Percentiles rank a stretch among this genome's conserved stretches.
Conservation (phyloP, 2,888 invertebrate genomes). For the Caenorhabditis afra region DNA sequence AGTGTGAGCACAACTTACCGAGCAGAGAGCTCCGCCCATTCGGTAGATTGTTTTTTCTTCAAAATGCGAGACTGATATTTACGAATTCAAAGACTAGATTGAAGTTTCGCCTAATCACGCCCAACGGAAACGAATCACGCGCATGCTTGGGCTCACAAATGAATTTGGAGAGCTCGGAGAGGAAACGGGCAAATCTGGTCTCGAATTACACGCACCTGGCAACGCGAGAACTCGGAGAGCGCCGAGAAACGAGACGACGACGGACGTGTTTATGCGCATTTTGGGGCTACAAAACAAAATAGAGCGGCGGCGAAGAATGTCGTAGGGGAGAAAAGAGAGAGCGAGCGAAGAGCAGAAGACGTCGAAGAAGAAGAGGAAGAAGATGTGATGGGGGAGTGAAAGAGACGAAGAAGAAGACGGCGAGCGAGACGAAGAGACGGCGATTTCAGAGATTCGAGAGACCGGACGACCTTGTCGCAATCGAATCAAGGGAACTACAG, state of each 20-base stretch:
- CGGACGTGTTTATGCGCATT: slow-evolving; percentile 38
- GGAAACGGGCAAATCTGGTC: slow-evolving; percentile 33
- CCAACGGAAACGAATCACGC: too few relatives aligned
- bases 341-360: slow-evolving; percentile 23
- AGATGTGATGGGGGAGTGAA: background rate
- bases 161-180: background rate
- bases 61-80: too few relatives aligned
- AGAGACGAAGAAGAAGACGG: too few relatives aligned
- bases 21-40: too few relatives aligned
- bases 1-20: too few relatives aligned
- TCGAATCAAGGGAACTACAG: slow-evolving; percentile 13
- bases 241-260: slow-evolving; percentile 26
- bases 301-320: slow-evolving; percentile 12
- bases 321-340: background rate
- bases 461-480: slow-evolving; percentile 38
- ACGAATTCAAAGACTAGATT: too few relatives aligned
- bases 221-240: slow-evolving; percentile 12
- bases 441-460: slow-evolving; percentile 9
- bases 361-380: background rate
- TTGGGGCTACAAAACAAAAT: slow-evolving; percentile 35
- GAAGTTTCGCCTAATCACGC: too few relatives aligned
- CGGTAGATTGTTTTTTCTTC: too few relatives aligned
- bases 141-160: too few relatives aligned
- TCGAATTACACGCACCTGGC: slow-evolving; percentile 43
- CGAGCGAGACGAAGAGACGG: too few relatives aligned